These are phyloP conservation scores for Heteropelma amictum DNA, from an alignment of 2,888 invertebrate species.

Conservation along the genomic window DNA sequence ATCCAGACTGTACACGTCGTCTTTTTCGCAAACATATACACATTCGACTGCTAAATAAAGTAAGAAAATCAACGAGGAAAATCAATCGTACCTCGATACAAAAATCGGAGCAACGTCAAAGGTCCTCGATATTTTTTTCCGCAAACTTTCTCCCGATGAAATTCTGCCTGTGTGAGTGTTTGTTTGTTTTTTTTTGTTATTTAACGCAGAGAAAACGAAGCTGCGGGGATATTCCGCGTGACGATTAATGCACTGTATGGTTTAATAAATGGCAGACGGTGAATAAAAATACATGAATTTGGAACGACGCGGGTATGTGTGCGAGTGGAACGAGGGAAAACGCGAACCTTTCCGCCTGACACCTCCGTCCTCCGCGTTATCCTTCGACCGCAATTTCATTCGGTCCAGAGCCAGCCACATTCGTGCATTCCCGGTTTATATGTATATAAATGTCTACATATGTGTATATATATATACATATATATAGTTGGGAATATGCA, in stretches of 20 bases:
- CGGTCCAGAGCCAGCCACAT: slow-evolving; percentile 45
- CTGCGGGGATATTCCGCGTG: slow-evolving; percentile 43
- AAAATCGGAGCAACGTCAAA: too few species aligned
- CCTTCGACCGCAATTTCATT: slow-evolving; percentile 68
- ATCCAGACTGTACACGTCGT: too few species aligned
- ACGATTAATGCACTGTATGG: slow-evolving; percentile 44
- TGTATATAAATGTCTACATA: neutral
- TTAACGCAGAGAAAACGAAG: too few species aligned
- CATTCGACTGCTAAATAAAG: too few species aligned
- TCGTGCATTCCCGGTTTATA: slow-evolving; percentile 20
- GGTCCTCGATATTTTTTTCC: too few species aligned
- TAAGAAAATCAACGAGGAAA: too few species aligned
- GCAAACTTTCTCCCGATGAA: too few species aligned
- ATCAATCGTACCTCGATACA: too few species aligned
- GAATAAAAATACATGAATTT: slow-evolving; percentile 47
- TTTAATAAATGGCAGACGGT: slow-evolving; percentile 38
- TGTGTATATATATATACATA: neutral
- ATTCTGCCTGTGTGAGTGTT: neutral
- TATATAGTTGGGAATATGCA: neutral
- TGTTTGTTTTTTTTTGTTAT: too few species aligned
- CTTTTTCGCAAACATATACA: too few species aligned
- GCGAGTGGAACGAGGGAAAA: slow-evolving; percentile 24
- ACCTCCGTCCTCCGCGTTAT: slow-evolving; percentile 62
- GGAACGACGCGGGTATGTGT: slow-evolving; percentile 25
- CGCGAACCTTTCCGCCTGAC: slow-evolving; percentile 47